Base-by-base conservation (phyloP, 2,113 vertebrate genomes). In the Ploceus nigricollis region DNA sequence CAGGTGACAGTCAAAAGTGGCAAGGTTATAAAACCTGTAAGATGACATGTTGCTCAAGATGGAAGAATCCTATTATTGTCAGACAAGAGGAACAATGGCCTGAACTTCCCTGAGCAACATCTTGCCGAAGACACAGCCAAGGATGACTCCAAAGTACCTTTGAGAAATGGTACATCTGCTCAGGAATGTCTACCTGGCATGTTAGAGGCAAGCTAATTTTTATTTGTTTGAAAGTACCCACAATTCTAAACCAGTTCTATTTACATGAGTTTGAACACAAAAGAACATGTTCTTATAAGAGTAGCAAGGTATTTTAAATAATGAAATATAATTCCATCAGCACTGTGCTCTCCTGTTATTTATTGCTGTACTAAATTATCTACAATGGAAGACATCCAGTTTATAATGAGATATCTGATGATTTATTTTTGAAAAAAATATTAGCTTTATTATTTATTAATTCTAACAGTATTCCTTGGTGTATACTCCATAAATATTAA, bases 391-490 rank as follows among this genome's bases (percentile, higher is more conserved):
- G 94, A 91, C 77, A 91, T 86, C 39, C 45, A 82, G 86, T 97
- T 96, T 96, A 92, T 97, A 97, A 96, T 93, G 85, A 96, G 83
- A 69, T 87, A 96, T 79, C 92, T 90, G 91, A 97, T 95, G 97
- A 98, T 98, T 97, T 98, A 98, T 97, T 95, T 97, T 97, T 94
- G 63, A 4, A 75, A 96, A 97, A 96, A 95, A 97, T 96, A 97
- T 97, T 97, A 97, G 91, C 96, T 97, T 97, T 97, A 98, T 98
- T 97, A 98, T 98, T 98, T 98, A 98, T 98, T 97, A 97, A 98
- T 98, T 98, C 94, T 94, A 93, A 73, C 77, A 58, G 78, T 96
- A 96, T 95, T 97, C 94, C 93, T 96, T 23, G 0, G 89, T 96
- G 97, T 96, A 96, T 89, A 90, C 76, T 96, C 94, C 91, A 98